Conservation (phyloP, 2,888 invertebrate species). For the Thalpophila matura region DNA sequence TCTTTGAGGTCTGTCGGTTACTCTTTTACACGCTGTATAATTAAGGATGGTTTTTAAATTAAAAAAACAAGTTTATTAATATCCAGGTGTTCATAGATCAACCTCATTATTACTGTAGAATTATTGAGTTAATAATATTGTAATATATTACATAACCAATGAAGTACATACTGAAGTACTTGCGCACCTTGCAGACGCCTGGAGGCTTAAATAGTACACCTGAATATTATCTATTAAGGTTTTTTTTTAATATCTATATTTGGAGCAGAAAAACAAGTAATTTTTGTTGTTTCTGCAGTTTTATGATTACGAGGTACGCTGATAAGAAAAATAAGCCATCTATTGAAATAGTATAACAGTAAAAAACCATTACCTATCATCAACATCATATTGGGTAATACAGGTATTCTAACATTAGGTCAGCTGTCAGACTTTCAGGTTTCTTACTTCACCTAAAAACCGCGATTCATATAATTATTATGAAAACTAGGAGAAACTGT, state of each 20-base stretch:
- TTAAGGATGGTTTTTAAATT: background rate
- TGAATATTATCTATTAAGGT: conserved; percentile 15
- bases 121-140: background rate
- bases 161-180: background rate
- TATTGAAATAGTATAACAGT: too few relatives aligned
- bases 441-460: too few relatives aligned
- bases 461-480: too few relatives aligned
- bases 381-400: too few relatives aligned
- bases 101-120: conserved; percentile 11
- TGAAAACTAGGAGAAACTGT: too few relatives aligned
- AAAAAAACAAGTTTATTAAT: background rate
- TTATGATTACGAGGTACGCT: too few relatives aligned
- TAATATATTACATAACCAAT: background rate
- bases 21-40: too few relatives aligned
- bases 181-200: conserved; percentile 29
- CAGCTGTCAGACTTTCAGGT: too few relatives aligned
- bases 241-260: conserved; percentile 32
- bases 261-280: background rate
- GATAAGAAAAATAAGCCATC: too few relatives aligned
- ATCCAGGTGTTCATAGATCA: conserved; percentile 8
- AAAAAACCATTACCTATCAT: too few relatives aligned
- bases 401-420: too few relatives aligned
- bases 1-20: too few relatives aligned
- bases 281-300: background rate
- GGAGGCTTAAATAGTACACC: conserved; percentile 14